These are phyloP conservation scores for Rhynchonycteris naso DNA, from an alignment of 2,797 vertebrate species.

Conservation along the genomic window DNA sequence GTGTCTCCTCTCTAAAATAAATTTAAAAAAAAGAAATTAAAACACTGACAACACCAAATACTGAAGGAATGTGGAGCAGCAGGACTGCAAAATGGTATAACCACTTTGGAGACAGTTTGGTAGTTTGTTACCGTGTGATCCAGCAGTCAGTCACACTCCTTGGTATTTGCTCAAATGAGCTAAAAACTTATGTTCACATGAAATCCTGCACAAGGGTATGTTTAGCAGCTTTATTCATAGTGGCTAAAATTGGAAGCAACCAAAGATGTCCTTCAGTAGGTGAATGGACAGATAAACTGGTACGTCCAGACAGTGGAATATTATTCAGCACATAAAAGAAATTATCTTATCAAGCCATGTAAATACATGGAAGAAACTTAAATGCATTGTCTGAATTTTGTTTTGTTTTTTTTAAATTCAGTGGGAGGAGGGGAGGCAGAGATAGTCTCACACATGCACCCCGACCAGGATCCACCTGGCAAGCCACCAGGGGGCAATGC, in stretches of 20 bases:
- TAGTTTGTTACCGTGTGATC: background rate
- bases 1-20: no score
- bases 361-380: background rate
- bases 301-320: background rate
- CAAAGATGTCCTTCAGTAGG: background rate
- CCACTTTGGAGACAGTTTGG: background rate
- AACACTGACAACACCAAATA: background rate
- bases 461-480: no score
- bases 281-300: background rate
- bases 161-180: background rate
- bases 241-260: conserved; percentile 3
- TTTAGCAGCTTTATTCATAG: background rate
- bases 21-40: no score
- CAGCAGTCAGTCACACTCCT: background rate
- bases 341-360: background rate
- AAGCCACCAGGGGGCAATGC: no score
- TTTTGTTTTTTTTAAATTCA: no score
- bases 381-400: no score
- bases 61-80: background rate
- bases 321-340: background rate
- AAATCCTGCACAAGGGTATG: background rate
- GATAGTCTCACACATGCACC: no score
- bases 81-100: background rate
- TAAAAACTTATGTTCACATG: background rate
- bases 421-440: no score